Evolutionary conservation across 1,140 invertebrate species (phyloP).

Genomic region (Drosophila willistoni): DNA sequence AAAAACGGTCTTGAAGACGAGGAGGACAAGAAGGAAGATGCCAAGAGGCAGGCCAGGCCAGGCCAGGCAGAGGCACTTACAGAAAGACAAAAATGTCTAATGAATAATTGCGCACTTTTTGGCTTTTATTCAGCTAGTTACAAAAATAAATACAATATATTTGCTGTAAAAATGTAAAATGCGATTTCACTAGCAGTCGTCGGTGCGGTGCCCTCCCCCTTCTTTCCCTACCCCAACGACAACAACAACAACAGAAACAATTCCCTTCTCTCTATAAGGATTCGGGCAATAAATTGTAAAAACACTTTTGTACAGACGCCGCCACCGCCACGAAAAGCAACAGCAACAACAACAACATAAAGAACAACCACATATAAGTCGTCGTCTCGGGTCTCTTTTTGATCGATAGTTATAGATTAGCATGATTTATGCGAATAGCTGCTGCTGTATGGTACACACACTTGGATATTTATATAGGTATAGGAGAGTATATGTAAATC

Average conservation of each 20-base stretch:
- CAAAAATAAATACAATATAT: conserved; percentile 21
- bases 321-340: neutral
- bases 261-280: neutral
- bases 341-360: neutral
- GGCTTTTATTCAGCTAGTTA: conserved; percentile 16
- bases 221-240: neutral
- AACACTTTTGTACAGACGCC: conserved; percentile 21
- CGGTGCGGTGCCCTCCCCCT: neutral
- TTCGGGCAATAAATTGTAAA: conserved; percentile 24
- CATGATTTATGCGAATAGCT: conserved; percentile 23
- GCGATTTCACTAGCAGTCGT: conserved; percentile 4
- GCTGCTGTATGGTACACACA: conserved; percentile 1
- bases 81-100: conserved; percentile 32
- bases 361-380: neutral
- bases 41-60: too few relatives aligned
- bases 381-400: conserved; percentile 10
- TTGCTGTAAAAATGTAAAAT: conserved; percentile 21
- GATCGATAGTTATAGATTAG: conserved; percentile 30
- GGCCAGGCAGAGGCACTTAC: conserved; percentile 29
- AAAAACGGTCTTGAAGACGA: neutral
- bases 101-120: conserved; percentile 71
- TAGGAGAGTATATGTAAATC: conserved; percentile 14
- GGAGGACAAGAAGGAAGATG: neutral
- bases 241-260: too few relatives aligned
- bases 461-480: neutral